Percentiles rank a stretch among this genome's conserved stretches.
These are phyloP conservation scores for Drosophila picticornis DNA, from an alignment of 2,888 invertebrate genomes.

Conservation along the genomic window DNA sequence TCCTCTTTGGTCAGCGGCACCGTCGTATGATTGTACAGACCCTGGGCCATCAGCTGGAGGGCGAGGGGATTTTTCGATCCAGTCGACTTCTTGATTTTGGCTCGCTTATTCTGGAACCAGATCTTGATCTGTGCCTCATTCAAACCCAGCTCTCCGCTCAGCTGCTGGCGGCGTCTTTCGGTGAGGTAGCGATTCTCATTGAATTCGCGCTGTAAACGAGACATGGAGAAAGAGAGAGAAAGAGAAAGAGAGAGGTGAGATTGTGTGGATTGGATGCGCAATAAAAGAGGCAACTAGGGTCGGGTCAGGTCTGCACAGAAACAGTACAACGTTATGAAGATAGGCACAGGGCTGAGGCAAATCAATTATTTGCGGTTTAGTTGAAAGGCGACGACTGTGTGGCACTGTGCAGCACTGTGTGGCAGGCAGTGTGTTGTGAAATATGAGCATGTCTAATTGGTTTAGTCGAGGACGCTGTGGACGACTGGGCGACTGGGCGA, in stretches of 20 bases:
- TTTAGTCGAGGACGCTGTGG: conserved; percentile 38
- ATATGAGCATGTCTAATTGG: conserved; percentile 80
- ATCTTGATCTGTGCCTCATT: conserved; percentile 99
- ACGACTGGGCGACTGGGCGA: conserved; percentile 3
- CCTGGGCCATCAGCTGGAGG: conserved; percentile 96
- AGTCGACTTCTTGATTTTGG: conserved; percentile 97
- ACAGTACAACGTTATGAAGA: conserved; percentile 6
- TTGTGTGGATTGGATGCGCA: conserved; percentile 24
- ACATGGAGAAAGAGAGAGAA: conserved; percentile 10
- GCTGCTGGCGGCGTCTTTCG: conserved; percentile 94
- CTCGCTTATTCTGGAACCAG: conserved; percentile 98
- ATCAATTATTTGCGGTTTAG: conserved; percentile 84
- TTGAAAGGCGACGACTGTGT: conserved; percentile 37
- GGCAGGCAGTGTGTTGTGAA: conserved; percentile 50
- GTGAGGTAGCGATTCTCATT: conserved; percentile 96
- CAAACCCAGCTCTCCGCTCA: conserved; percentile 95
- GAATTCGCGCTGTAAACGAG: conserved; percentile 91
- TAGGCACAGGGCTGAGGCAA: conserved; percentile 56
- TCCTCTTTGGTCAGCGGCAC: conserved; percentile 91
- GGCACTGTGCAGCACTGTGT: conserved; percentile 29
- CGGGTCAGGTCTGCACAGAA: conserved; percentile 16
- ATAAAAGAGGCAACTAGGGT: conserved; percentile 35
- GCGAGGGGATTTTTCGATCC: conserved; percentile 95
- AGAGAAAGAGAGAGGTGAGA: conserved; percentile 4
- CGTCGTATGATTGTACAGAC: conserved; percentile 95